Percentiles rank a stretch among this genome's conserved stretches.
Evolutionary conservation across 2,113 vertebrate species (phyloP).

Genomic region (Lagopus muta): DNA sequence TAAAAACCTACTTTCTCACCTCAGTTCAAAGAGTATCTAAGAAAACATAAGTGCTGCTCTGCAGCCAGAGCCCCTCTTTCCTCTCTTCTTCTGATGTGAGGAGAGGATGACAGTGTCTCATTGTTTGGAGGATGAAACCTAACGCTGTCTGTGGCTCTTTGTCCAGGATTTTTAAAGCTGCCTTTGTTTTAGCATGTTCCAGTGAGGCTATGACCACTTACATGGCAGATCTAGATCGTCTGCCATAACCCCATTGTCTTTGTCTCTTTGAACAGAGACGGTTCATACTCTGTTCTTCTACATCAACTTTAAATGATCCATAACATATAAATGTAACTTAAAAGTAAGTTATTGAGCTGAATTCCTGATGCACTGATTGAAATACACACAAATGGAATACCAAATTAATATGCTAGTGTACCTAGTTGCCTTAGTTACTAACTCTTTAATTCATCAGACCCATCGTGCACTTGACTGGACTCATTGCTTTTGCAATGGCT

Average conservation of each 20-base stretch:
- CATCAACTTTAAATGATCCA: neutral
- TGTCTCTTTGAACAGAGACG: neutral
- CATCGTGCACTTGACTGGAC: neutral
- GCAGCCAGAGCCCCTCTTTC: neutral
- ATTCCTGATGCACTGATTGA: neutral
- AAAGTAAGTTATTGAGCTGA: neutral
- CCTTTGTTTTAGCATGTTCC: neutral
- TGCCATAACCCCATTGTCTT: neutral
- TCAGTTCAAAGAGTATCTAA: neutral
- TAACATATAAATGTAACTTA: neutral
- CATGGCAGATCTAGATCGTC: neutral
- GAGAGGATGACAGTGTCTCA: neutral
- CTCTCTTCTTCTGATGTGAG: neutral
- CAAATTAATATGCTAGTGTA: neutral
- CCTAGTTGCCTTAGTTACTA: neutral
- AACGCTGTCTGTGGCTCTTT: neutral
- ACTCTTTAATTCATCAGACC: neutral
- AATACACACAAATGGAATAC: neutral
- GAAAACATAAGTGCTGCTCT: neutral
- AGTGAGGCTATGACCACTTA: neutral
- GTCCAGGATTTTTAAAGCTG: constrained; percentile 6
- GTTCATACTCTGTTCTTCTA: neutral
- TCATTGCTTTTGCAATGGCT: neutral
- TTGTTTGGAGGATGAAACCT: constrained; percentile 6
- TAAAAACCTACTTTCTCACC: neutral